These are phyloP conservation scores for Capitella teleta DNA, from an alignment of 1,140 invertebrate species.

Conservation along the genomic window DNA sequence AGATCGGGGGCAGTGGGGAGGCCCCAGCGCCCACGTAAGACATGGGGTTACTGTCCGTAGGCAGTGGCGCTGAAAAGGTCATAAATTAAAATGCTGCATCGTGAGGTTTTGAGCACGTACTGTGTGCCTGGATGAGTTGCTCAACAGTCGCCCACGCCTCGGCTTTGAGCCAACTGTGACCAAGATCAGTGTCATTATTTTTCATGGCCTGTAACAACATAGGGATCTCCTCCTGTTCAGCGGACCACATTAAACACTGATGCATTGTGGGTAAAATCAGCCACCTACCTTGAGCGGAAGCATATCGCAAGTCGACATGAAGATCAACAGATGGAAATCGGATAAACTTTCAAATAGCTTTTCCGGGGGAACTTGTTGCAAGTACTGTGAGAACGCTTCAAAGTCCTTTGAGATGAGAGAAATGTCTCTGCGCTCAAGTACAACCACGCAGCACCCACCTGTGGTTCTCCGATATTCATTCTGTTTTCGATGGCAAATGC, in stretches of 20 bases:
- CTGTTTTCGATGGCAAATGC: conserved; percentile 83
- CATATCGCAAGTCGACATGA: conserved; percentile 82
- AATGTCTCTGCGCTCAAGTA: too few relatives aligned
- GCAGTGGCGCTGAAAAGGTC: conserved; percentile 20
- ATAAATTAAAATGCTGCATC: background rate
- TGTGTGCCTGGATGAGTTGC: conserved; percentile 62
- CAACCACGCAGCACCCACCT: too few relatives aligned
- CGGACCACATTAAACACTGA: too few relatives aligned
- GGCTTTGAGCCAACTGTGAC: conserved; percentile 62
- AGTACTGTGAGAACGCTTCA: conserved; percentile 60
- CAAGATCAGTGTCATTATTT: conserved; percentile 55
- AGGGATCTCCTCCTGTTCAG: conserved; percentile 61
- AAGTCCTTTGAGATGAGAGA: too few relatives aligned
- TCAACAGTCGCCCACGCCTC: conserved; percentile 82
- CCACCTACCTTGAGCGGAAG: conserved; percentile 60
- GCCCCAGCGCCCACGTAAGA: conserved; percentile 29
- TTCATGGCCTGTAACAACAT: conserved; percentile 66
- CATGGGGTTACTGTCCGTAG: conserved; percentile 13
- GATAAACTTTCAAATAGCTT: conserved; percentile 61
- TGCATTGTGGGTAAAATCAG: too few relatives aligned
- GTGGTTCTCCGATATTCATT: conserved; percentile 35
- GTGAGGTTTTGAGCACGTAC: conserved; percentile 14
- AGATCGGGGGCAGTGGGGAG: conserved; percentile 26
- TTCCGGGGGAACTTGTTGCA: conserved; percentile 59
- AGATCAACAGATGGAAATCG: conserved; percentile 87